Percentiles rank a stretch among this genome's conserved stretches.
These are phyloP conservation scores for Aspidiotus destructor DNA, from an alignment of 2,888 invertebrate species.

Conservation along the genomic window DNA sequence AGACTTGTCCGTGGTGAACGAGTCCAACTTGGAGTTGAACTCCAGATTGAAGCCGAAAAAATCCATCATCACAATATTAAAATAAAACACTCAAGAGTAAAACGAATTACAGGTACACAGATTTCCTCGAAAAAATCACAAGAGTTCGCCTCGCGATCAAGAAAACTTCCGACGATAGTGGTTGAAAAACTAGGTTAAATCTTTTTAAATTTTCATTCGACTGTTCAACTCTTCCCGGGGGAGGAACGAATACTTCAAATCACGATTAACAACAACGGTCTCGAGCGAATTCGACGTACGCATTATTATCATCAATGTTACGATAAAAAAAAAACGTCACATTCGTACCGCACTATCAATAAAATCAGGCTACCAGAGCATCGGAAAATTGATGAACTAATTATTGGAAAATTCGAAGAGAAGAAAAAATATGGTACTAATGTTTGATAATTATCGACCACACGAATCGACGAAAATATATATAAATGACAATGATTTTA, in stretches of 20 bases:
- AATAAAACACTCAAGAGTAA: not conserved
- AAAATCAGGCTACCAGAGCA: no score
- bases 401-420: not conserved
- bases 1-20: slow-evolving; percentile 27
- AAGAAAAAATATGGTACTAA: not conserved
- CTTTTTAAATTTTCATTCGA: no score
- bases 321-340: no score
- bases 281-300: not conserved
- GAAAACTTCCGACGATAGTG: no score
- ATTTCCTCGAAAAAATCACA: not conserved
- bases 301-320: not conserved
- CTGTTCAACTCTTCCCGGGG: no score
- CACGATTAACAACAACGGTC: not conserved
- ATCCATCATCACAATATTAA: slow-evolving; percentile 21
- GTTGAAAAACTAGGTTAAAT: no score
- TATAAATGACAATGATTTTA: not conserved
- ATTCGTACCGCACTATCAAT: no score
- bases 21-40: slow-evolving; percentile 28
- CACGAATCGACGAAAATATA: not conserved
- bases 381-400: not conserved
- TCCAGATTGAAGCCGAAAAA: slow-evolving; percentile 27
- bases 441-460: not conserved
- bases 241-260: no score
- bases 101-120: not conserved
- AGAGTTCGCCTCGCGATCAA: no score